Percentiles rank a stretch among this genome's conserved stretches.
These are phyloP conservation scores for Caranx ignobilis DNA, from an alignment of 2,113 vertebrate species.

Conservation along the genomic window DNA sequence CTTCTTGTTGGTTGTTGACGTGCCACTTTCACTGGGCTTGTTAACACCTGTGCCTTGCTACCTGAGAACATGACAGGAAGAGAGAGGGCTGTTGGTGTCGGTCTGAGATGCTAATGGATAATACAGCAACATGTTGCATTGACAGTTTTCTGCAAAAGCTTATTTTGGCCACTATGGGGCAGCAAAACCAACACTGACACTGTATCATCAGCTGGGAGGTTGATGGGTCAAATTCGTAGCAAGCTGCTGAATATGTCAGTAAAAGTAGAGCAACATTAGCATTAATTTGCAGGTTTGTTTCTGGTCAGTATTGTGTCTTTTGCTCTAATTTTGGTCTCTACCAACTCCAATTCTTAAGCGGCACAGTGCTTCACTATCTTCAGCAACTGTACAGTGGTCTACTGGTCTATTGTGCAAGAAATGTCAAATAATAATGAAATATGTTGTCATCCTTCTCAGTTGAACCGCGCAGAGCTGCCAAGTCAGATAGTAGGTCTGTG, in stretches of 20 bases:
- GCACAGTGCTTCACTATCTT: not conserved
- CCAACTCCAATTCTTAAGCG: not conserved
- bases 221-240: not conserved
- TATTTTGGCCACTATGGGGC: not conserved
- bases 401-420: too few species aligned
- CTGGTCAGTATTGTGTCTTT: too few species aligned
- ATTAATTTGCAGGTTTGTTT: not conserved
- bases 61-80: too few species aligned
- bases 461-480: not conserved
- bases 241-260: not conserved
- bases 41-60: too few species aligned
- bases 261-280: not conserved
- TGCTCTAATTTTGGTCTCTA: not conserved
- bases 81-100: too few species aligned
- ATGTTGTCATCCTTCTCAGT: not conserved
- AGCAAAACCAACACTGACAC: not conserved
- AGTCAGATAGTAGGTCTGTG: not conserved
- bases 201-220: not conserved
- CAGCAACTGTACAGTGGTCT: not conserved
- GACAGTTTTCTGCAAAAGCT: too few species aligned
- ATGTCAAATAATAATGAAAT: not conserved
- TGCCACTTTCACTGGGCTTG: too few species aligned
- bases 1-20: too few species aligned
- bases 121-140: too few species aligned
- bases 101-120: too few species aligned